These are phyloP conservation scores for Drosophila pruinosa DNA, from an alignment of 1,140 invertebrate species.

Conservation along the genomic window DNA sequence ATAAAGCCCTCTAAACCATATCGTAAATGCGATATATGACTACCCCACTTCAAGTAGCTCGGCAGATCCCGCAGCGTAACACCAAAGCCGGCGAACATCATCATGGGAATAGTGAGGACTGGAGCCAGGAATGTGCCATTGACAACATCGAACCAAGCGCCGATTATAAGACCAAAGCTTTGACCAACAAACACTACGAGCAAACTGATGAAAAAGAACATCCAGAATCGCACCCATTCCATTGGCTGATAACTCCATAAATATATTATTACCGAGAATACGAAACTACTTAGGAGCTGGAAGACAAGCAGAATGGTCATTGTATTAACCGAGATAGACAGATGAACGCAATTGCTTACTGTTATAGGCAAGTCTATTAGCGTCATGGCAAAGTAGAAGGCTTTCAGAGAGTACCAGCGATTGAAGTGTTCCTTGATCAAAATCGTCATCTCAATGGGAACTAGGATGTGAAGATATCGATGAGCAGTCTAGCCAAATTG, in stretches of 20 bases:
- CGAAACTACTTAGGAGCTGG: slow-evolving; percentile 88
- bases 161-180: slow-evolving; percentile 94
- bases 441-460: slow-evolving; percentile 95
- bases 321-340: not conserved
- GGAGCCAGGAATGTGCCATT: slow-evolving; percentile 93
- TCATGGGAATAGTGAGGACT: slow-evolving; percentile 90
- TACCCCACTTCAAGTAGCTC: slow-evolving; percentile 92
- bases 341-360: slow-evolving; percentile 81
- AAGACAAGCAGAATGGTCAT: slow-evolving; percentile 68
- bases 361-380: slow-evolving; percentile 91
- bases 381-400: slow-evolving; percentile 94
- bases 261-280: slow-evolving; percentile 93
- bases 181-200: slow-evolving; percentile 94
- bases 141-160: slow-evolving; percentile 92
- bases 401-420: slow-evolving; percentile 97
- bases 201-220: slow-evolving; percentile 92
- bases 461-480: slow-evolving; percentile 83
- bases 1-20: slow-evolving; percentile 94
- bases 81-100: slow-evolving; percentile 94
- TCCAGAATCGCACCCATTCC: slow-evolving; percentile 89
- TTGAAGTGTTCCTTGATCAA: slow-evolving; percentile 97
- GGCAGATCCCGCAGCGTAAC: slow-evolving; percentile 91
- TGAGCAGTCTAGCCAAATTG: not conserved
- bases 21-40: slow-evolving; percentile 92
- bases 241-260: slow-evolving; percentile 93